Evolutionary conservation across 2,113 vertebrate genomes (phyloP).

Genomic region (Gobius niger): DNA sequence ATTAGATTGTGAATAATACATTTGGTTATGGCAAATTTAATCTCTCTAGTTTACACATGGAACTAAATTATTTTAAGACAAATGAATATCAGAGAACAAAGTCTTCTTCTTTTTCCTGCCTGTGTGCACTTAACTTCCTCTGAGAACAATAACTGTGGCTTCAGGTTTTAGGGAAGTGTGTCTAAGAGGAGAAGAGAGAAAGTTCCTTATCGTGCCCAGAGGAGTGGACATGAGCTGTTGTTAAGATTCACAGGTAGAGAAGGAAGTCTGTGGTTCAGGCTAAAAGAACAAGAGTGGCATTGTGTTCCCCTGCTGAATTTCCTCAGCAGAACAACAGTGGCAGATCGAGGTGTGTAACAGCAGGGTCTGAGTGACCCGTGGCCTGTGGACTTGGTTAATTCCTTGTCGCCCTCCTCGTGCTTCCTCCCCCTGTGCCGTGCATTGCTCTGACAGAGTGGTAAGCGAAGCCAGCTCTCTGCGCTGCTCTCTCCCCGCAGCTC

Average conservation of each 20-base stretch:
- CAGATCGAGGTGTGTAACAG: slow-evolving; percentile 24
- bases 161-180: slow-evolving; percentile 65
- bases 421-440: slow-evolving; percentile 59
- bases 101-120: slow-evolving; percentile 64
- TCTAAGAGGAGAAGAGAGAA: slow-evolving; percentile 69
- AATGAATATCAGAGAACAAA: slow-evolving; percentile 20
- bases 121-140: slow-evolving; percentile 55
- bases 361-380: slow-evolving; percentile 52
- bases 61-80: slow-evolving; percentile 8
- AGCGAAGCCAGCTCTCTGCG: slow-evolving; percentile 70
- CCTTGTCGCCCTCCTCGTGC: slow-evolving; percentile 53
- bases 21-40: neutral
- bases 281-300: slow-evolving; percentile 63
- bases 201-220: slow-evolving; percentile 69
- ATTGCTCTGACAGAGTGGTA: slow-evolving; percentile 74
- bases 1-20: neutral
- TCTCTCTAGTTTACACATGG: neutral
- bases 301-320: slow-evolving; percentile 15
- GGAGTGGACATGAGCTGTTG: slow-evolving; percentile 51
- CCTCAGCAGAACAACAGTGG: slow-evolving; percentile 19
- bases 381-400: slow-evolving; percentile 60
- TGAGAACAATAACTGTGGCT: slow-evolving; percentile 55
- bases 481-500: slow-evolving; percentile 77
- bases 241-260: slow-evolving; percentile 61
- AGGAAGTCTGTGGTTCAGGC: slow-evolving; percentile 56